These are phyloP conservation scores for Anoplopoma fimbria DNA, from an alignment of 2,113 vertebrate genomes.

Conservation along the genomic window DNA sequence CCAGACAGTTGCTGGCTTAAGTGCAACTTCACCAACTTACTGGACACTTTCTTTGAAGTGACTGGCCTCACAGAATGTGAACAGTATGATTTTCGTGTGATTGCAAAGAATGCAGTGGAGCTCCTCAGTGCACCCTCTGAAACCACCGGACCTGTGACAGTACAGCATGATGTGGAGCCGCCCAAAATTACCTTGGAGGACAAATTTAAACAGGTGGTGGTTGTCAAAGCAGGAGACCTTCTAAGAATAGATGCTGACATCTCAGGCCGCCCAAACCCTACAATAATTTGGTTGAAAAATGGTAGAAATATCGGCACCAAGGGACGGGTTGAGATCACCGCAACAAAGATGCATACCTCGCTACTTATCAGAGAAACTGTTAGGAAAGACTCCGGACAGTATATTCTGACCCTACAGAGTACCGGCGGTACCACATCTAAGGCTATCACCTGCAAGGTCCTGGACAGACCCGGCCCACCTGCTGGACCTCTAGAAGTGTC, in stretches of 20 bases:
- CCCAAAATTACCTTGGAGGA: conserved; percentile 95
- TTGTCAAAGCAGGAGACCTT: conserved; percentile 95
- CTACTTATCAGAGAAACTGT: conserved; percentile 92
- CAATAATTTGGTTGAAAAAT: conserved; percentile 96
- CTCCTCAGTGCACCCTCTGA: conserved; percentile 94
- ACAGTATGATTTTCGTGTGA: conserved; percentile 94
- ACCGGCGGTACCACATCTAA: conserved; percentile 91
- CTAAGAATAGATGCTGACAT: conserved; percentile 94
- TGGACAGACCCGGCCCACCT: conserved; percentile 95
- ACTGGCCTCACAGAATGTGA: conserved; percentile 93
- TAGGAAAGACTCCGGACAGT: conserved; percentile 95
- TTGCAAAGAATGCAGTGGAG: conserved; percentile 95
- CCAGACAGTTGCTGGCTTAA: conserved; percentile 98
- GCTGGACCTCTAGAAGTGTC: conserved; percentile 92
- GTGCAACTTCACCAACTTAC: conserved; percentile 95
- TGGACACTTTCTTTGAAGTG: conserved; percentile 94
- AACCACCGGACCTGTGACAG: conserved; percentile 92
- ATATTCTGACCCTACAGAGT: conserved; percentile 92
- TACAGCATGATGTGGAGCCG: conserved; percentile 94
- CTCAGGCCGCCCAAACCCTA: conserved; percentile 92
- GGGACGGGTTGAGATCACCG: conserved; percentile 92
- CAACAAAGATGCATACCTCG: conserved; percentile 87
- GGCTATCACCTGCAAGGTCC: conserved; percentile 93
- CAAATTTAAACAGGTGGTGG: conserved; percentile 89
- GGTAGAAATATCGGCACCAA: conserved; percentile 92